Base-by-base conservation (phyloP, 2,888 invertebrate genomes). In the Athalia rosae region DNA sequence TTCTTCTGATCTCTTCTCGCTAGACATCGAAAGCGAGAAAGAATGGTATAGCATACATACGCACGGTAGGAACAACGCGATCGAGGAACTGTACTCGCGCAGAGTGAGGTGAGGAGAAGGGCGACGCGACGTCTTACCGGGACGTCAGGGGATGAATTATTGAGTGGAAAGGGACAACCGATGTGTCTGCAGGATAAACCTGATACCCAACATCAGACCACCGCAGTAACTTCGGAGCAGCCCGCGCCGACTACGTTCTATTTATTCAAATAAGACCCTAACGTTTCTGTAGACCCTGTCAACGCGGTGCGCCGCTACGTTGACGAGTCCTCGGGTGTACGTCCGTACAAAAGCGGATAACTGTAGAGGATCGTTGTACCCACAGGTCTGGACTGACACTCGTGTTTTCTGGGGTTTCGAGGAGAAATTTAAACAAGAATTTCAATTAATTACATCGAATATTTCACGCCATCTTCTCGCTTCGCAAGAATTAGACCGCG, bases 61-160 rank as follows among this genome's bases (percentile, higher is more conserved):
- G n/a, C n/a, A n/a, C n/a, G 28, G 43, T 15, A 9, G 48, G 66
- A 15, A 48, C 13, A 66, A 62, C 11, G 62, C 11, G 13, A 15
- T 13, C 47, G 48, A 13, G 48, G 48, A 41, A 3, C 41, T n/a
- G 69, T 28, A 28, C 47, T 9, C 4, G 48, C 47, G 8, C 13
- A 67, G 41, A 11, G n/a, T 28, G 28, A 8, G 61, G 8, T 13
- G 28, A 61, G 11, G 13, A 8, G 13, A 8, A 47, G n/a, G 11
- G 28, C 15, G 45, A 58, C 5, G 28, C 9, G 28, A 50, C 47
- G 64, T 64, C 47, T 63, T n/a, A 56, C n/a, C 43, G 45, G n/a
- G 66, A 62, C 47, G 43, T 73, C 47, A 45, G 45, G 73, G 73
- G 77, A 77, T 77, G 77, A 77, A 77, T 77, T 77, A 77, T 77